These are phyloP conservation scores for Tenualosa thibaudeaui DNA, from an alignment of 2,797 vertebrate species.

Conservation along the genomic window DNA sequence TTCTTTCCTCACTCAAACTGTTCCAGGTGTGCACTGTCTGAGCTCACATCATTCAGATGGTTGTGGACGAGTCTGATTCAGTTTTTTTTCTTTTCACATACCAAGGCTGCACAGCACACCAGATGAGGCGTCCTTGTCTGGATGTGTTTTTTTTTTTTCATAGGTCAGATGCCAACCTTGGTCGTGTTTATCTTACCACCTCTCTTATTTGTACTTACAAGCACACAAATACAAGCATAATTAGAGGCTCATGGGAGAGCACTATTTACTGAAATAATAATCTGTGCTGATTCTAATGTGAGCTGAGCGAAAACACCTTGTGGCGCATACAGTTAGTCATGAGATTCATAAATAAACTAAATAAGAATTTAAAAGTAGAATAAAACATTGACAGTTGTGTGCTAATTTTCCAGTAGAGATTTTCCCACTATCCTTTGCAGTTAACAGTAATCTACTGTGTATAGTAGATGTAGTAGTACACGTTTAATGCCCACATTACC, in stretches of 20 bases:
- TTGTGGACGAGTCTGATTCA: background rate
- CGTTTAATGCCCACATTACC: too few relatives aligned
- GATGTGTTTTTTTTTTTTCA: background rate
- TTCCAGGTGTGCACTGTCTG: background rate
- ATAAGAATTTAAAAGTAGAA: too few relatives aligned
- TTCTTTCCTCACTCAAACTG: background rate
- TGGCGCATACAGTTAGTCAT: too few relatives aligned
- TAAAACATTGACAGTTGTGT: too few relatives aligned
- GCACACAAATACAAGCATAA: background rate
- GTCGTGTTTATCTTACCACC: conserved; percentile 1
- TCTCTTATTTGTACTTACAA: background rate
- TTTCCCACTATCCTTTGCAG: too few relatives aligned
- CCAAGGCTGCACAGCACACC: background rate
- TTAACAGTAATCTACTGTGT: too few relatives aligned
- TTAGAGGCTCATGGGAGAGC: background rate
- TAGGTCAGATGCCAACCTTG: background rate
- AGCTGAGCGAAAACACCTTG: too few relatives aligned
- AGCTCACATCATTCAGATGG: background rate
- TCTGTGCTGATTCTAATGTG: too few relatives aligned
- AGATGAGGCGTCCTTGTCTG: background rate
- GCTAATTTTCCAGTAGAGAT: too few relatives aligned
- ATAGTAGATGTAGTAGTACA: too few relatives aligned
- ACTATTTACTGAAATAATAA: background rate
- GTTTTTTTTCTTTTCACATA: background rate
- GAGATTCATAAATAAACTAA: too few relatives aligned